Conservation (phyloP, 2,113 vertebrate species). For the Phylloscopus whistleri region DNA sequence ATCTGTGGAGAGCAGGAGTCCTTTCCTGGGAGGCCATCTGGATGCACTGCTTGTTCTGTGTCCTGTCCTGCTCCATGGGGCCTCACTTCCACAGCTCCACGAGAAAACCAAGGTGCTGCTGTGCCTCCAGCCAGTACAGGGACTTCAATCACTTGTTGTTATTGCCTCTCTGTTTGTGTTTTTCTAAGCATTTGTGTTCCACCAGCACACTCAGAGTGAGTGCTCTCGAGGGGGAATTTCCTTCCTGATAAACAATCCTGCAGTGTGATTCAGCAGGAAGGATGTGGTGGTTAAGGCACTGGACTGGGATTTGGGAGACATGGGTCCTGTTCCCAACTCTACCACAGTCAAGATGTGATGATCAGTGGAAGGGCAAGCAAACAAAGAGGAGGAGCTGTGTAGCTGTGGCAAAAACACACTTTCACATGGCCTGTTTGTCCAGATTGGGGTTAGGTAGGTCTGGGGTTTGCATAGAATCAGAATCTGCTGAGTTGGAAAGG, state of each 20-base stretch:
- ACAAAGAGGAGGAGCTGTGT: constrained; percentile 19
- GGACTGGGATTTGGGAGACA: constrained; percentile 22
- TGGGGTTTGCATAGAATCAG: not conserved
- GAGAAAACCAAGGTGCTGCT: not conserved
- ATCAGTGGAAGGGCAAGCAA: constrained; percentile 37
- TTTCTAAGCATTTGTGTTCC: constrained; percentile 36
- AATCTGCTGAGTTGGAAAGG: not conserved
- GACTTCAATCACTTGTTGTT: constrained; percentile 15
- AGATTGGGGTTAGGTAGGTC: not conserved
- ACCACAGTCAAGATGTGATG: constrained; percentile 8
- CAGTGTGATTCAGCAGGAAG: constrained; percentile 55
- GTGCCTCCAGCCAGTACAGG: not conserved
- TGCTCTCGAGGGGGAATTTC: constrained; percentile 42
- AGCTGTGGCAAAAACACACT: not conserved
- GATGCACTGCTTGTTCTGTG: not conserved
- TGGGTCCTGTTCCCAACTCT: constrained; percentile 21
- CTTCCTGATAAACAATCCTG: constrained; percentile 55
- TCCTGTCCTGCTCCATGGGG: not conserved
- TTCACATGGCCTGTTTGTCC: not conserved
- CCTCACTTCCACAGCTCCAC: not conserved
- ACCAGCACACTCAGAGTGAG: constrained; percentile 7
- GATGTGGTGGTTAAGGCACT: constrained; percentile 53
- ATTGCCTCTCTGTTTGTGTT: not conserved
- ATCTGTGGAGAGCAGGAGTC: not conserved
- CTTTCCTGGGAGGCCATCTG: not conserved